phyloP scores from a whole-genome alignment of 2,113 vertebrate genomes.

The Gavia stellata region DNA sequence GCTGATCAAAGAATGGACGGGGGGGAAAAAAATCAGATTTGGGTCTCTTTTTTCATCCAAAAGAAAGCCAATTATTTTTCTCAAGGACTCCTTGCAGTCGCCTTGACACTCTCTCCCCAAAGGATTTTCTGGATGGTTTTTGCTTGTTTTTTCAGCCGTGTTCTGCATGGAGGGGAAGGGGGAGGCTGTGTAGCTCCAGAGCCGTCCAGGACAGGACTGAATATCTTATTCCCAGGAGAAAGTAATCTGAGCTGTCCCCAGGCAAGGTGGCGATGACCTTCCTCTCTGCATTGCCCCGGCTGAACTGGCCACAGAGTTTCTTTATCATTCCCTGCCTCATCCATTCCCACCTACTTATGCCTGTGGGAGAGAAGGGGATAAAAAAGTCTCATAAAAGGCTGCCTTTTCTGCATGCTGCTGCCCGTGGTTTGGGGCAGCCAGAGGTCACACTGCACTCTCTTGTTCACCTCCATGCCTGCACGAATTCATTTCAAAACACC shows the following conservation, averaged over 20 bases:
- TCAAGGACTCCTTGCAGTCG: constrained; percentile 3
- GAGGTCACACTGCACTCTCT: neutral
- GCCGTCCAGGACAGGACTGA: neutral
- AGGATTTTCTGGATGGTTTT: constrained; percentile 27
- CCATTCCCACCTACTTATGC: constrained; percentile 14
- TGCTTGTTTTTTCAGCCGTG: neutral
- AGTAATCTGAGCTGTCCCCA: neutral
- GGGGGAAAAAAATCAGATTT: neutral
- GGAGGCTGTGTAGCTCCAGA: neutral
- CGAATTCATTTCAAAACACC: constrained; percentile 32
- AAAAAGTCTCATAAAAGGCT: neutral
- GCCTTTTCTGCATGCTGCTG: constrained; percentile 12
- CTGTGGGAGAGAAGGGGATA: neutral
- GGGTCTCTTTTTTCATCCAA: neutral
- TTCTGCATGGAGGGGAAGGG: neutral
- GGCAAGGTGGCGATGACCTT: constrained; percentile 8
- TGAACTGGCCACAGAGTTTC: neutral
- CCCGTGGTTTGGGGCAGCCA: neutral
- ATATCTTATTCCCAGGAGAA: neutral
- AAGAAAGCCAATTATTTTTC: constrained; percentile 48
- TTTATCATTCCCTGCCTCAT: neutral
- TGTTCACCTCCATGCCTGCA: neutral
- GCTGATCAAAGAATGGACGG: constrained; percentile 9
- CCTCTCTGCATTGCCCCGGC: neutral
- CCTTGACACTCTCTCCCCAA: constrained; percentile 16